Conservation (phyloP, 2,113 vertebrate species). For the Barbus barbus region DNA sequence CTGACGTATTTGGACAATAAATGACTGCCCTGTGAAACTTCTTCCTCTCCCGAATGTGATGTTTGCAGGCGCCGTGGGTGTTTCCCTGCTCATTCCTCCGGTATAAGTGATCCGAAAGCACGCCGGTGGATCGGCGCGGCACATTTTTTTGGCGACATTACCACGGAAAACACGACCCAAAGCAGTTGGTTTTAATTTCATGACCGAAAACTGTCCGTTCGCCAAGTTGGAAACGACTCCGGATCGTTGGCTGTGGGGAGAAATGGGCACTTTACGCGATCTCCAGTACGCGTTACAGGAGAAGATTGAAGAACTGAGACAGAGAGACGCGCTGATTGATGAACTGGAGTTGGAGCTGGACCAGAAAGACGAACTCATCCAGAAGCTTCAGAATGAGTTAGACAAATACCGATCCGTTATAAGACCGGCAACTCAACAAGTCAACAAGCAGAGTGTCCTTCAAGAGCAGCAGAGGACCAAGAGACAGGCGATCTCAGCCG, state of each 20-base stretch:
- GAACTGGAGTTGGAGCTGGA: constrained; percentile 98
- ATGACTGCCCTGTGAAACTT: constrained; percentile 44
- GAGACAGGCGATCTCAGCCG: constrained; percentile 93
- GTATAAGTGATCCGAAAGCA: background rate
- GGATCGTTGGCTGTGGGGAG: constrained; percentile 50
- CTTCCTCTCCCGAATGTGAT: constrained; percentile 32
- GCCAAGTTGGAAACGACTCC: constrained; percentile 2
- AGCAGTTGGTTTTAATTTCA: constrained; percentile 2
- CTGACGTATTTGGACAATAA: constrained; percentile 32
- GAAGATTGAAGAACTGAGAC: constrained; percentile 96
- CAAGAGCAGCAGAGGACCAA: constrained; percentile 93
- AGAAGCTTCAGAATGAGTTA: constrained; percentile 94
- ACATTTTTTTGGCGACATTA: background rate
- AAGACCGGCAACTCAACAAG: constrained; percentile 89
- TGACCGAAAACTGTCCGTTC: background rate
- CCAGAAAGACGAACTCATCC: constrained; percentile 97
- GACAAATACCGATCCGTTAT: constrained; percentile 97
- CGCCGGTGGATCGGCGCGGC: background rate
- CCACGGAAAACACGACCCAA: background rate
- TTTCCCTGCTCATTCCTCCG: constrained; percentile 24
- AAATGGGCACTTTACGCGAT: constrained; percentile 94
- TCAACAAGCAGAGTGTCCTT: constrained; percentile 81
- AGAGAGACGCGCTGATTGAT: constrained; percentile 94
- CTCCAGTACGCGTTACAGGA: constrained; percentile 96
- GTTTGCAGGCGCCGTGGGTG: constrained; percentile 2